These are phyloP conservation scores for Condylura cristata DNA, from an alignment of 2,113 vertebrate species.

Conservation along the genomic window DNA sequence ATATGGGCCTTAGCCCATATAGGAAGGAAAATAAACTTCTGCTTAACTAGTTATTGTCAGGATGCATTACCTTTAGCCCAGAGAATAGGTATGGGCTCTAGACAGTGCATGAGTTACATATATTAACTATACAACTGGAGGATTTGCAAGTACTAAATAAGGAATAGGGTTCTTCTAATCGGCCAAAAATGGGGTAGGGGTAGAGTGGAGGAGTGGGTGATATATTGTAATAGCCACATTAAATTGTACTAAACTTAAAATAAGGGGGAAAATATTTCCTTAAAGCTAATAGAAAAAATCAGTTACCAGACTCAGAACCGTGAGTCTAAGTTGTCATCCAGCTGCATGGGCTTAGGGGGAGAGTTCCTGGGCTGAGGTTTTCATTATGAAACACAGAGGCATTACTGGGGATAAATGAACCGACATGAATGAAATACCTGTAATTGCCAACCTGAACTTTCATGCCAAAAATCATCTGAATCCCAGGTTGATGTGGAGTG, in stretches of 20 bases:
- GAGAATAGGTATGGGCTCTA: slow-evolving; percentile 1
- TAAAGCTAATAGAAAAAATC: slow-evolving; percentile 75
- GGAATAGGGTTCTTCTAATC: slow-evolving; percentile 56
- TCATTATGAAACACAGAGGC: slow-evolving; percentile 74
- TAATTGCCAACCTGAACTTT: slow-evolving; percentile 72
- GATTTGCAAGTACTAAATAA: slow-evolving; percentile 68
- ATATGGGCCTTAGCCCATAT: neutral
- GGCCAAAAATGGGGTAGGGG: slow-evolving; percentile 13
- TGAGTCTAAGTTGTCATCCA: slow-evolving; percentile 74
- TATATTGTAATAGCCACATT: slow-evolving; percentile 71
- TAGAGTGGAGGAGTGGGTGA: slow-evolving; percentile 37
- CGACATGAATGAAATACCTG: slow-evolving; percentile 72
- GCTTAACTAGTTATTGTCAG: slow-evolving; percentile 56
- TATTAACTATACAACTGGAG: slow-evolving; percentile 23
- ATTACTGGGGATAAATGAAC: slow-evolving; percentile 72
- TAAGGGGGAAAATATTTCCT: slow-evolving; percentile 71
- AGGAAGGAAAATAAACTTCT: slow-evolving; percentile 48
- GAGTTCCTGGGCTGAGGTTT: slow-evolving; percentile 64
- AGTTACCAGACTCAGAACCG: slow-evolving; percentile 57
- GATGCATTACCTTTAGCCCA: slow-evolving; percentile 23
- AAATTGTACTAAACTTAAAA: slow-evolving; percentile 67
- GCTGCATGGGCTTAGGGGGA: slow-evolving; percentile 61
- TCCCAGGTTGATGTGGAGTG: slow-evolving; percentile 54
- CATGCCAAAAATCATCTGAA: slow-evolving; percentile 61
- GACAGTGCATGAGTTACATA: slow-evolving; percentile 18